A percentile compares a stretch with the other conserved stretches of the same genome.
phyloP scores from a whole-genome alignment of 2,797 vertebrate genomes.

The Salmo trutta region DNA sequence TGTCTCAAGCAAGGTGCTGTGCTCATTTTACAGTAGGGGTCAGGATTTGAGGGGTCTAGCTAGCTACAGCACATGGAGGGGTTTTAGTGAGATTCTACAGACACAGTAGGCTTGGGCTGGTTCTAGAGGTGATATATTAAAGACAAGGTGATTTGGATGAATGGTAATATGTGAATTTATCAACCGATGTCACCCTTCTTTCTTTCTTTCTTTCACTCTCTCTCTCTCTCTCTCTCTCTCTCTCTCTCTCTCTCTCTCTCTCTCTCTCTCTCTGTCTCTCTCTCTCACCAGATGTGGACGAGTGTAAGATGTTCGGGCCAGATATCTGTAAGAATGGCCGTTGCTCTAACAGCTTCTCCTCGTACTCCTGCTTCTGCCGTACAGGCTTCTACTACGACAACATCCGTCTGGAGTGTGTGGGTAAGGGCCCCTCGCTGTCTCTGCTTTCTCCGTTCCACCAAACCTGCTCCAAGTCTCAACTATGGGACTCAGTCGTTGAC shows the following conservation, averaged over 20 bases:
- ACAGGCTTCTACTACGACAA: conserved; percentile 79
- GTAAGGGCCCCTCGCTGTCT: conserved; percentile 58
- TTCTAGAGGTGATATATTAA: too few relatives aligned
- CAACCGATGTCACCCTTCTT: not conserved
- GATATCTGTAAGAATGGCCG: conserved; percentile 80
- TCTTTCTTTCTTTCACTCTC: too few relatives aligned
- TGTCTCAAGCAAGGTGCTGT: conserved; percentile 2
- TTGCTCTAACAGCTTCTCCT: conserved; percentile 71
- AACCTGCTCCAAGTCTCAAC: not conserved
- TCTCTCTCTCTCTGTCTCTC: conserved; percentile 18
- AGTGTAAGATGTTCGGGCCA: conserved; percentile 78
- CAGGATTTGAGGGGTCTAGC: not conserved
- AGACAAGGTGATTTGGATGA: too few relatives aligned
- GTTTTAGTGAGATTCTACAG: too few relatives aligned
- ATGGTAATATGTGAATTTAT: too few relatives aligned
- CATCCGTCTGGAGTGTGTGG: conserved; percentile 75
- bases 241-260: not conserved
- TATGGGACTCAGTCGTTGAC: not conserved
- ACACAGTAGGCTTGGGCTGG: too few relatives aligned
- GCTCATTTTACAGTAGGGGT: not conserved
- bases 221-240: too few relatives aligned
- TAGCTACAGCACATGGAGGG: not conserved
- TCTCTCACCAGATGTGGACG: conserved; percentile 73
- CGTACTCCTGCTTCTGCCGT: conserved; percentile 76
- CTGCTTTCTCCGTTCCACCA: not conserved